phyloP scores from a whole-genome alignment of 2,113 vertebrate species.

The Ondatra zibethicus region DNA sequence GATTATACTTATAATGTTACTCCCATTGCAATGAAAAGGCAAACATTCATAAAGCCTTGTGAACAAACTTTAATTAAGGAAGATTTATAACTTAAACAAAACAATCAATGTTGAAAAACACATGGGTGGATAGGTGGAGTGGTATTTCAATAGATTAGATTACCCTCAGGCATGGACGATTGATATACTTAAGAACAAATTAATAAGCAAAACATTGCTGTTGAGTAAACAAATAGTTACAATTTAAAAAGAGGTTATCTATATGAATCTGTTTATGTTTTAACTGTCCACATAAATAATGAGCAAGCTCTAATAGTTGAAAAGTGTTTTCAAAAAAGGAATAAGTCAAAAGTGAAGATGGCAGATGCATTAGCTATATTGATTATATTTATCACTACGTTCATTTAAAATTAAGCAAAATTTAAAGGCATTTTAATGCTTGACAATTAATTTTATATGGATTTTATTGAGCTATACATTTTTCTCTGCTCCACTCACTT shows the following conservation, averaged over 20 bases:
- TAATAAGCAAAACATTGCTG: background rate
- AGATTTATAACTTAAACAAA: background rate
- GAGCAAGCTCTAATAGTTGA: too few relatives aligned
- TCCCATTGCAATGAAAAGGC: background rate
- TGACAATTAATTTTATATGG: too few relatives aligned
- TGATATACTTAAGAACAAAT: background rate
- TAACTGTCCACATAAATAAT: too few relatives aligned
- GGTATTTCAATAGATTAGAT: background rate
- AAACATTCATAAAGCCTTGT: background rate
- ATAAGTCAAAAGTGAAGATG: background rate
- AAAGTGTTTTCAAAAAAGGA: too few relatives aligned
- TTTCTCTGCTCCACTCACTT: too few relatives aligned
- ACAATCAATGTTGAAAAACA: background rate
- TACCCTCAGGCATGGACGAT: background rate
- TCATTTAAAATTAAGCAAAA: background rate
- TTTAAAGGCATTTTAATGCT: background rate
- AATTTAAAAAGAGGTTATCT: background rate
- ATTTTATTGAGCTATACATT: too few relatives aligned
- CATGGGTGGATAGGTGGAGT: background rate
- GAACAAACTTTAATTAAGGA: background rate
- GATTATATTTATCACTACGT: background rate
- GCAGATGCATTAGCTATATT: background rate
- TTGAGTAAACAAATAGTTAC: background rate
- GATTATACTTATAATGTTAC: background rate
- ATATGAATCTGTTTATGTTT: background rate